Conservation (phyloP, 2,888 invertebrate species). For the Microplitis deprimator region DNA sequence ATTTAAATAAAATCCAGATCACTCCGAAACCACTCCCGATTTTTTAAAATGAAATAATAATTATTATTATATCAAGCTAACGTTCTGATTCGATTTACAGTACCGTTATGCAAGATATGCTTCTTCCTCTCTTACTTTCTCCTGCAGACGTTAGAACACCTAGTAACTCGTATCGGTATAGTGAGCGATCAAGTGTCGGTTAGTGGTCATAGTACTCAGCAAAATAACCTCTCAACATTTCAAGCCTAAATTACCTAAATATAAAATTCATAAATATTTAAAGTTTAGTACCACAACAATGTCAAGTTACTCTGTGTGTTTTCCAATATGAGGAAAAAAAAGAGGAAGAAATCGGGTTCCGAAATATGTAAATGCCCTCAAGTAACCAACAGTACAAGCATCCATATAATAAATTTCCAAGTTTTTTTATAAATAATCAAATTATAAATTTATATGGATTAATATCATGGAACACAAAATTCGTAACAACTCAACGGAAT, state of each 20-base stretch:
- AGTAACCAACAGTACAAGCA: too few species aligned
- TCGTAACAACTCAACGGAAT: slow-evolving; percentile 12
- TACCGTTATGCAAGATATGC: slow-evolving; percentile 46
- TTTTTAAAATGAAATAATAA: not conserved
- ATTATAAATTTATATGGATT: too few species aligned
- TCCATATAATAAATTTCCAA: too few species aligned
- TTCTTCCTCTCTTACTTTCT: slow-evolving; percentile 57
- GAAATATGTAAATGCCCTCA: not conserved
- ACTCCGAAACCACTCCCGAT: not conserved
- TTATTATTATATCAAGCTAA: not conserved
- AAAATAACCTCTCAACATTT: not conserved
- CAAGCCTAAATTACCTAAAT: not conserved
- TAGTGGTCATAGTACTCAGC: slow-evolving; percentile 7
- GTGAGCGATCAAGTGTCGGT: slow-evolving; percentile 54
- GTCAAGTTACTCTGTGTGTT: slow-evolving; percentile 6
- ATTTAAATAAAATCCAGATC: not conserved
- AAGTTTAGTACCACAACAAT: not conserved
- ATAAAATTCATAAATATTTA: not conserved
- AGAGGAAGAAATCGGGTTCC: not conserved
- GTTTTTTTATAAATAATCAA: too few species aligned
- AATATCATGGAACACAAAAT: not conserved
- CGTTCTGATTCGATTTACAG: not conserved
- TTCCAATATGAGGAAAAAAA: not conserved
- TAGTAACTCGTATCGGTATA: slow-evolving; percentile 26
- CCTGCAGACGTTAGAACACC: slow-evolving; percentile 43